A percentile compares a stretch with the other conserved stretches of the same genome.
Conservation (phyloP, 2,113 vertebrate genomes). For the Pipra filicauda region DNA sequence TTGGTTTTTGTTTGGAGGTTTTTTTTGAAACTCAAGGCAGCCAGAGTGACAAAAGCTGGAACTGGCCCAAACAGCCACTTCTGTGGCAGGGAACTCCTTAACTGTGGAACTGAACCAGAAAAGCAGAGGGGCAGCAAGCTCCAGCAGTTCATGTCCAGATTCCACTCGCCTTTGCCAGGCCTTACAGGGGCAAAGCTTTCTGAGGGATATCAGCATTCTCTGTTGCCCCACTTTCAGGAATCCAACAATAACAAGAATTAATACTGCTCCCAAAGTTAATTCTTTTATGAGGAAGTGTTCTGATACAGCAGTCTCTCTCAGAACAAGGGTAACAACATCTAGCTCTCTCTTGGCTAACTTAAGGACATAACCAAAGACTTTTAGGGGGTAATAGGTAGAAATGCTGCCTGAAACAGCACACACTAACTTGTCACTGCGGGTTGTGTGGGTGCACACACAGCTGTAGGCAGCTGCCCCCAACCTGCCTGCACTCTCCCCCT, state of each 20-base stretch:
- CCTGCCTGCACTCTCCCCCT: not conserved
- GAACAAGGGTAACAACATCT: not conserved
- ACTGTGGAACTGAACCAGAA: not conserved
- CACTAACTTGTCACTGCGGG: fast-evolving
- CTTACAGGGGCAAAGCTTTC: not conserved
- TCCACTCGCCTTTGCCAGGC: not conserved
- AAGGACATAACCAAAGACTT: fast-evolving
- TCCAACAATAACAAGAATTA: not conserved
- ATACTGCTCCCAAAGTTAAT: not conserved
- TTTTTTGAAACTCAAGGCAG: not conserved
- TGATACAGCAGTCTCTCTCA: not conserved
- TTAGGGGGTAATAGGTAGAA: not conserved
- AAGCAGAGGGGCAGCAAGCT: not conserved
- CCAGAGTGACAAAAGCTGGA: not conserved
- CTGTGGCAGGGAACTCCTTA: not conserved
- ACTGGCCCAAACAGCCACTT: not conserved
- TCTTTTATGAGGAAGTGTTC: not conserved
- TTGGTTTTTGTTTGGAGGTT: not conserved
- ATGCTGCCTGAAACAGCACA: not conserved
- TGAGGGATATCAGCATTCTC: not conserved
- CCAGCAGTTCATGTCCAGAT: not conserved
- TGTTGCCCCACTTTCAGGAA: fast-evolving
- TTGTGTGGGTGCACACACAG: too few species aligned
- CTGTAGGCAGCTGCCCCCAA: not conserved
- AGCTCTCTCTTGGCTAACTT: not conserved